Base-by-base conservation (phyloP, 1,140 invertebrate species). In the Rhyzopertha dominica region DNA sequence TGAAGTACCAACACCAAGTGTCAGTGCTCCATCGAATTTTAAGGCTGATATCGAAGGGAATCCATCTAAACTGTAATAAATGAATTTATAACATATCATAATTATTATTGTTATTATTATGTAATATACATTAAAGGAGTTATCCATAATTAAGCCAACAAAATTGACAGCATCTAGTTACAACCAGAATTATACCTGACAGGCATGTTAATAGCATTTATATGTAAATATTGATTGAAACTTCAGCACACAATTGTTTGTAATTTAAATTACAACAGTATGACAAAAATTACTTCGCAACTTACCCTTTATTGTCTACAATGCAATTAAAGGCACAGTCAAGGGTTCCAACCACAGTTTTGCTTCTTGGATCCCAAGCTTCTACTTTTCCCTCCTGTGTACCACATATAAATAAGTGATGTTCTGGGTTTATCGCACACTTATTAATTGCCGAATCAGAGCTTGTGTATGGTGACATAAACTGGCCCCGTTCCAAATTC, bases 401-500 rank as follows among this genome's bases (percentile, higher is more conserved):
- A 5, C 95, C 96, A 59, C 85, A 81, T 3, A 87, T 66, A 25
- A 99, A 64, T 22, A 98, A 73, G 56, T 95, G 79, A 78, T 98
- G 93, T 22, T 81, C 75, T 1, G 87, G 81, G 76, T 96, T 98
- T 3, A 98, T 82, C 36, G 79, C 77, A 63, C 89, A 90, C 63
- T 84, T 86, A 62, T 95, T 97, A 10, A 93, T 78, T 52, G 82
- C 80, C 45, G 75, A 77, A 5, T 85, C 79, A 34, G 84, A 80
- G 12, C 89, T 84, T 36, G 77, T 69, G 55, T 87, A 84, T 1
- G 95, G 84, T 56, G 85, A 84, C 49, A 96, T 70, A 73, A 98
- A 99, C 59, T 92, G 84, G 0, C 95, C 97, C 64, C 90, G 79
- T 73, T 98, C 93, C 47, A 99, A 74, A 75, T 99, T 99, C 29